These are phyloP conservation scores for Cryptoprocta ferox DNA, from an alignment of 2,797 vertebrate genomes.

Conservation along the genomic window DNA sequence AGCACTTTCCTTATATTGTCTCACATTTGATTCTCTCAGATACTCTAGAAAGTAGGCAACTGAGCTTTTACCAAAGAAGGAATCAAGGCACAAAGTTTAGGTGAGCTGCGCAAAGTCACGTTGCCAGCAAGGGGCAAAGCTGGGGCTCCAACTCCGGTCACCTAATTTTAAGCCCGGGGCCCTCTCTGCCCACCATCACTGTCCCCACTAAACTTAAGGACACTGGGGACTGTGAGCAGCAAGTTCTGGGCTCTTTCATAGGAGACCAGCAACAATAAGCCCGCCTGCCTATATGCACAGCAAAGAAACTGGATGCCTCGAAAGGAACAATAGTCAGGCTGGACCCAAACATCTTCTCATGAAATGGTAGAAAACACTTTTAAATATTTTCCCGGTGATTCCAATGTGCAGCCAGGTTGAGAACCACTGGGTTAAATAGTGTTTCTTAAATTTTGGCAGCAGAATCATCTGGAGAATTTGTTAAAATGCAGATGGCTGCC, in stretches of 20 bases:
- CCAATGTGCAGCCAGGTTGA: not conserved
- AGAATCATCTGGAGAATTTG: not conserved
- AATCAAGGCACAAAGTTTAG: not conserved
- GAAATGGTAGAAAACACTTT: not conserved
- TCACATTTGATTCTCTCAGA: not conserved
- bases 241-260: not conserved
- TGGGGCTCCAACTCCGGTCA: not conserved
- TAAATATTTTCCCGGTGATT: not conserved
- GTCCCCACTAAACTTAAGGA: not conserved
- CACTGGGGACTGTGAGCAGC: no score
- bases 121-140: not conserved
- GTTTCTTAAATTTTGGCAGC: not conserved
- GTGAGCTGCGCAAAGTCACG: not conserved
- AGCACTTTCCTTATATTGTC: not conserved
- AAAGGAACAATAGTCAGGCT: not conserved
- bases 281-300: not conserved
- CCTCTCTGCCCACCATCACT: not conserved
- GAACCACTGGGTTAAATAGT: not conserved
- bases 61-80: not conserved
- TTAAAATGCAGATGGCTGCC: not conserved
- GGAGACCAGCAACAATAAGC: not conserved
- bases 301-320: not conserved
- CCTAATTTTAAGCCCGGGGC: not conserved
- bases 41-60: not conserved
- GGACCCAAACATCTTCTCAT: not conserved